phyloP scores from a whole-genome alignment of 2,113 vertebrate species.

The Pelodiscus sinensis region DNA sequence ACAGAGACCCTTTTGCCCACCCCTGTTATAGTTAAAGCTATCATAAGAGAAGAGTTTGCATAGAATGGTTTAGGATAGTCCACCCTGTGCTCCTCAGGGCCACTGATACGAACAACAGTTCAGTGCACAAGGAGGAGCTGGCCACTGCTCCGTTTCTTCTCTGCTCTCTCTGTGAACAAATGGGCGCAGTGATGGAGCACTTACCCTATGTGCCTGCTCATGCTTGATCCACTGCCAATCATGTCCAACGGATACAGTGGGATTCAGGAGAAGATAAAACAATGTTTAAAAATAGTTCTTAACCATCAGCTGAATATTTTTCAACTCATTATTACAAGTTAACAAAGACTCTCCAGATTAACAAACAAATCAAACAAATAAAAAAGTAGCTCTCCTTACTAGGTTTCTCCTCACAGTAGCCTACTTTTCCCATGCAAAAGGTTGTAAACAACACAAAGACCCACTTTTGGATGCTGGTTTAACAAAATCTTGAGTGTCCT shows the following conservation, averaged over 20 bases:
- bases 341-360: background rate
- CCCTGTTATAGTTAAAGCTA: background rate
- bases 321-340: background rate
- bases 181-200: background rate
- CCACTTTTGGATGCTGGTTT: background rate
- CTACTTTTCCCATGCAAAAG: background rate
- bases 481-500: background rate
- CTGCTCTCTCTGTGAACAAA: background rate
- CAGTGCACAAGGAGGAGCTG: background rate
- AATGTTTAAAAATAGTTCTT: background rate
- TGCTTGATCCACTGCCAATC: background rate
- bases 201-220: background rate
- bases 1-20: too few species aligned
- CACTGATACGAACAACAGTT: rapidly evolving
- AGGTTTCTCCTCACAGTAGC: background rate
- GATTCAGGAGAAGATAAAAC: background rate
- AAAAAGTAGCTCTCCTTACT: background rate
- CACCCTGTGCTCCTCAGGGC: rapidly evolving
- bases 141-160: background rate
- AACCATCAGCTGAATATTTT: background rate
- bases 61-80: background rate
- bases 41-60: background rate
- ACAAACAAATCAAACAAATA: background rate
- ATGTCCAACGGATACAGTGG: background rate
- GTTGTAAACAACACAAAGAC: background rate